phyloP scores from a whole-genome alignment of 2,113 vertebrate species.

The Pangasianodon gigas region DNA sequence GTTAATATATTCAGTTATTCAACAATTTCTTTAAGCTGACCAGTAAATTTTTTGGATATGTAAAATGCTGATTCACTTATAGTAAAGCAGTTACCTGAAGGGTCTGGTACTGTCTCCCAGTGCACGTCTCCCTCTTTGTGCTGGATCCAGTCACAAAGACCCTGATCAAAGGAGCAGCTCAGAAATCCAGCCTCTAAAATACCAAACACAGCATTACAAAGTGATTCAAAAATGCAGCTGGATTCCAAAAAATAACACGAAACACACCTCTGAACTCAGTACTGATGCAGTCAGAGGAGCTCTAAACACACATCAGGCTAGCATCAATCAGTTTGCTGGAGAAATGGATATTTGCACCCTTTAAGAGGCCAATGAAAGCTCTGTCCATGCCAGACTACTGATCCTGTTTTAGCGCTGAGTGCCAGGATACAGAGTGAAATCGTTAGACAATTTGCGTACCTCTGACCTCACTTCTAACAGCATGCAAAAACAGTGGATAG shows the following conservation, averaged over 20 bases:
- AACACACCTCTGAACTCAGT: conserved; percentile 28
- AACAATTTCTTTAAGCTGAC: background rate
- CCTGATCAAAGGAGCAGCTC: conserved; percentile 90
- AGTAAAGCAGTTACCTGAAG: conserved; percentile 64
- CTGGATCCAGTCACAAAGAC: conserved; percentile 91
- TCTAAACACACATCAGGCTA: conserved; percentile 55
- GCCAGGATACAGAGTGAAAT: conserved; percentile 55
- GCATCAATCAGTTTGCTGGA: conserved; percentile 58
- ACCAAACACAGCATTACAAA: conserved; percentile 35
- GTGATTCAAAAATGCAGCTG: background rate
- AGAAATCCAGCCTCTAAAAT: conserved; percentile 79
- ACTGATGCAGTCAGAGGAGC: conserved; percentile 34
- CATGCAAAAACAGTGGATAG: background rate
- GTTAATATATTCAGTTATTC: background rate
- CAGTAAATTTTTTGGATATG: background rate
- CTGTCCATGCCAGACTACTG: conserved; percentile 36
- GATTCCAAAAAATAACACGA: background rate
- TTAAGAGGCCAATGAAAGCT: conserved; percentile 63
- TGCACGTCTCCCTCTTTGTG: conserved; percentile 84
- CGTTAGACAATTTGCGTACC: conserved; percentile 55
- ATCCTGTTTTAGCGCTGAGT: conserved; percentile 44
- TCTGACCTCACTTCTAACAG: conserved; percentile 54
- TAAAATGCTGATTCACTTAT: background rate
- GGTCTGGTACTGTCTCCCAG: conserved; percentile 85
- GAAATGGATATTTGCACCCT: conserved; percentile 49